Percentiles rank a stretch among this genome's conserved stretches.
These are phyloP conservation scores for Ptilodon capucinus DNA, from an alignment of 2,888 invertebrate species.

Conservation along the genomic window DNA sequence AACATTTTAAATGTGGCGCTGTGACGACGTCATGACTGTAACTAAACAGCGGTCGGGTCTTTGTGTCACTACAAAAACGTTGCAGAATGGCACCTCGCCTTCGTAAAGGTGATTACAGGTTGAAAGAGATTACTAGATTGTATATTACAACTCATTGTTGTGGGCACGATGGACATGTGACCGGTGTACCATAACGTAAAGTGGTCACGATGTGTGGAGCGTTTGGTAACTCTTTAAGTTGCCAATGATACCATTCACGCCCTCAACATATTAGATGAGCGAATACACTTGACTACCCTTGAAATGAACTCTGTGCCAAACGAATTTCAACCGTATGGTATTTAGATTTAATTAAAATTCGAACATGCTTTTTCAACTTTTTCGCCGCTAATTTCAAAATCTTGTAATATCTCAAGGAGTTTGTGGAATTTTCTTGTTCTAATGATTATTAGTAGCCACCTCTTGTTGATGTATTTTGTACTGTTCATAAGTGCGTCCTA, in stretches of 20 bases:
- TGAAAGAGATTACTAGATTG: slow-evolving; percentile 64
- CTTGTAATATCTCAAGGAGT: too few species aligned
- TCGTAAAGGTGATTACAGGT: slow-evolving; percentile 64
- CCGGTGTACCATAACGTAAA: slow-evolving; percentile 21
- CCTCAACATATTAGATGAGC: too few species aligned
- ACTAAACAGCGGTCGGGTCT: slow-evolving; percentile 64
- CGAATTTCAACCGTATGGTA: too few species aligned
- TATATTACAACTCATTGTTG: slow-evolving; percentile 55
- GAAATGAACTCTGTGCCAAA: too few species aligned
- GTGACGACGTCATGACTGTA: slow-evolving; percentile 65
- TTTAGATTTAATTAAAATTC: too few species aligned
- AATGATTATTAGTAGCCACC: too few species aligned
- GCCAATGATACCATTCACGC: background rate
- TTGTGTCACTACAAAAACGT: slow-evolving; percentile 55
- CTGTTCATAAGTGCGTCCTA: too few species aligned
- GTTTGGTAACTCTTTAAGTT: background rate
- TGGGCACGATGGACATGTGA: slow-evolving; percentile 35
- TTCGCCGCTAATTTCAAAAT: too few species aligned
- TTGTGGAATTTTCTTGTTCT: too few species aligned
- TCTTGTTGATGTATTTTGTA: too few species aligned
- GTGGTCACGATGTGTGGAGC: slow-evolving; percentile 1
- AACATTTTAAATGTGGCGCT: slow-evolving; percentile 76
- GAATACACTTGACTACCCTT: too few species aligned
- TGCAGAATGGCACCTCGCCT: slow-evolving; percentile 58
- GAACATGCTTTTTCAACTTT: too few species aligned